phyloP scores from a whole-genome alignment of 2,797 vertebrate species.

The Petrocephalus schoutedeni region DNA sequence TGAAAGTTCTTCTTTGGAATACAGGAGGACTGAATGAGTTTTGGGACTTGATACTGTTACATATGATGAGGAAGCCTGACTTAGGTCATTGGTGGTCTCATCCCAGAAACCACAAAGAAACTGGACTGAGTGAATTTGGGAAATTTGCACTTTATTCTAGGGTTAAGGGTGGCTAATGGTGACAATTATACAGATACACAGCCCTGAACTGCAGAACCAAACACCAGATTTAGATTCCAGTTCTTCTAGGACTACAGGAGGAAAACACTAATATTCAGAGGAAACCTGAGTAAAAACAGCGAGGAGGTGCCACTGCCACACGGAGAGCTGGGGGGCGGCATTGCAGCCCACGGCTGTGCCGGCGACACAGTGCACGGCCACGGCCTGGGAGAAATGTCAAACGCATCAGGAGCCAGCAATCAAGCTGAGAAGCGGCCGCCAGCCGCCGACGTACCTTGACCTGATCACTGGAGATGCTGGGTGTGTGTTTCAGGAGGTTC shows the following conservation, averaged over 20 bases:
- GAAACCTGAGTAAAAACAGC: background rate
- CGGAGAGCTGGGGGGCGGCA: background rate
- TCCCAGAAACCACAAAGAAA: background rate
- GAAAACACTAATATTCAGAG: background rate
- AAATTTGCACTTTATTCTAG: background rate
- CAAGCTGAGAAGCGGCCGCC: background rate
- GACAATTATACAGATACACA: background rate
- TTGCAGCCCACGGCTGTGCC: background rate
- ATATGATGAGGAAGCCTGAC: background rate
- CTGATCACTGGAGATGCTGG: slow-evolving; percentile 77
- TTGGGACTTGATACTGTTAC: background rate
- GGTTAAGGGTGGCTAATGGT: background rate
- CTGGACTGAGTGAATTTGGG: background rate
- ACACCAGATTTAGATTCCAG: background rate
- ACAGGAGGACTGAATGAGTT: background rate
- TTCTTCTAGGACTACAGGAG: background rate
- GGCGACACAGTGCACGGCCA: background rate
- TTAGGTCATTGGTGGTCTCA: background rate
- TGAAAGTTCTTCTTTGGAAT: background rate
- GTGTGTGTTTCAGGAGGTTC: slow-evolving; percentile 86
- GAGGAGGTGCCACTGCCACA: background rate
- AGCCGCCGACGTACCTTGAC: slow-evolving; percentile 62
- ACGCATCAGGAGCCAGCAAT: background rate
- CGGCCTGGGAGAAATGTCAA: background rate
- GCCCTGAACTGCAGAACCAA: background rate